These are phyloP conservation scores for Miltochrista miniata DNA, from an alignment of 2,888 invertebrate species.

Conservation along the genomic window DNA sequence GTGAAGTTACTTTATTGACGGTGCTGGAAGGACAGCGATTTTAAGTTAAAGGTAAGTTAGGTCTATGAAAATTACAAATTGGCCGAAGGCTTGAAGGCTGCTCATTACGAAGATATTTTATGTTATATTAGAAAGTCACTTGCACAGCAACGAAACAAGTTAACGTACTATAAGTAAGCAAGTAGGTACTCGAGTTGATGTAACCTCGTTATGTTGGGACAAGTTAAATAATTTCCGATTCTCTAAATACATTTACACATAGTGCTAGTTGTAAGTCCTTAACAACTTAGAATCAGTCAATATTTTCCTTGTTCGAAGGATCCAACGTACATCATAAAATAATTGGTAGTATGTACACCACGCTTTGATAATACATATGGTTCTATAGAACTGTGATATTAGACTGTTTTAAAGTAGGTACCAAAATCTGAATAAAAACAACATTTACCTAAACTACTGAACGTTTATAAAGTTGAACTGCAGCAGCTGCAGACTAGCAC, in stretches of 20 bases:
- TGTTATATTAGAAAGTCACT: constrained; percentile 78
- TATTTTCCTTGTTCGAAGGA: constrained; percentile 32
- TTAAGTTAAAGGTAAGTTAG: constrained; percentile 67
- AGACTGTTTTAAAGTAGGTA: background rate
- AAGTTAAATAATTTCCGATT: constrained; percentile 63
- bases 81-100: constrained; percentile 15
- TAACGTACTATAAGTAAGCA: constrained; percentile 66
- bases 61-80: constrained; percentile 19
- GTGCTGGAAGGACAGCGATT: constrained; percentile 59
- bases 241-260: constrained; percentile 51
- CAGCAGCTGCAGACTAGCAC: too few species aligned
- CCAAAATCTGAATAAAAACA: background rate
- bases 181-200: constrained; percentile 70
- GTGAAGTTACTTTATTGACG: constrained; percentile 70
- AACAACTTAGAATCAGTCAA: constrained; percentile 33
- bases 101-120: constrained; percentile 47
- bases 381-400: background rate
- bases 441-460: constrained; percentile 8
- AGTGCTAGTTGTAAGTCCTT: constrained; percentile 32
- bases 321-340: background rate
- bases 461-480: constrained; percentile 18
- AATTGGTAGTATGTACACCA: background rate
- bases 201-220: constrained; percentile 68
- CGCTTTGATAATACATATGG: background rate
- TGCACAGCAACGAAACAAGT: constrained; percentile 75